Conservation (phyloP, 2,888 invertebrate genomes). For the Lamellibrachia columna region DNA sequence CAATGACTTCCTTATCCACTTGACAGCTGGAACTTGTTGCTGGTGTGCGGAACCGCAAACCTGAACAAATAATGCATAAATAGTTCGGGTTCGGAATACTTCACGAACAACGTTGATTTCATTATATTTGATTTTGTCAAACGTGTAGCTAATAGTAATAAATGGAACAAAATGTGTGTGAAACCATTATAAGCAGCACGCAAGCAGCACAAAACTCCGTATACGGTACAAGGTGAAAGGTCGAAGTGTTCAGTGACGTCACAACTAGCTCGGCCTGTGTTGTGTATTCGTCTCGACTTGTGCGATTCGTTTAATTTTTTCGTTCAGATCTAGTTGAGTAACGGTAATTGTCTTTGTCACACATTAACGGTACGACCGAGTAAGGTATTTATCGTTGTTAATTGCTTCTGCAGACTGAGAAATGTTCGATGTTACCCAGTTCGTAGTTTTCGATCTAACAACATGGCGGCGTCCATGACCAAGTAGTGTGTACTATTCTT, state of each 20-base stretch:
- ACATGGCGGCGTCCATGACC: background rate
- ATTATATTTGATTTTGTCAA: background rate
- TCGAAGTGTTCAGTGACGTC: background rate
- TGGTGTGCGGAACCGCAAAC: background rate
- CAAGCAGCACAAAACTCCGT: background rate
- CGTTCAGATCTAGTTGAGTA: background rate
- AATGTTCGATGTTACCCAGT: background rate
- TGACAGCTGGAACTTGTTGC: background rate
- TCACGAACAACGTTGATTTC: background rate
- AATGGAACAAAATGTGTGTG: background rate
- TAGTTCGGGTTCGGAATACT: background rate
- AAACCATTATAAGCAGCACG: background rate
- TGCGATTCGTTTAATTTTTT: background rate
- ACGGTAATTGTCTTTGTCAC: background rate
- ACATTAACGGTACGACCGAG: background rate
- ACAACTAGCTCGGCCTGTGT: background rate
- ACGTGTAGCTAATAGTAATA: background rate
- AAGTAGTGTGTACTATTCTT: background rate
- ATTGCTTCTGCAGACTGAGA: background rate
- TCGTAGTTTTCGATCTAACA: background rate
- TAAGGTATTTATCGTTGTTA: background rate
- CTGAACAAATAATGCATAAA: background rate
- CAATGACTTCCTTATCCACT: background rate
- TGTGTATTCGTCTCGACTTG: constrained; percentile 1
- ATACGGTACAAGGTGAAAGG: constrained; percentile 1